Evolutionary conservation across 2,888 invertebrate genomes (phyloP), one percentile per base, ranked within the genome.

Genomic region (Glaucopsyche alexis): DNA sequence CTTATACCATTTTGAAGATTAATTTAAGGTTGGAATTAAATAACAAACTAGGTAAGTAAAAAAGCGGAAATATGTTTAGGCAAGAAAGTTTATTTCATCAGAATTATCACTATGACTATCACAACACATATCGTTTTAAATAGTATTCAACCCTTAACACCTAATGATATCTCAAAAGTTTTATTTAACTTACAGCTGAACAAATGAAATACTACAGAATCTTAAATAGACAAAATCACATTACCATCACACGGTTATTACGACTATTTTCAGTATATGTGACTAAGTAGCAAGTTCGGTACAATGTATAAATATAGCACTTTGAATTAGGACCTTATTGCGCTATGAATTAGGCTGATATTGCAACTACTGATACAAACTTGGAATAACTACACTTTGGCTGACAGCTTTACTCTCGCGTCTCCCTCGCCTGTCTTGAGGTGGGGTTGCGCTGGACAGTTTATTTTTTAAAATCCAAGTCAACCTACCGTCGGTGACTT

Each of bases 351-450:
- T 14, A 60, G 60, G 60, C 60, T 29, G 11, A 60, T 14, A 38
- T 60, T 60, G 13, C 47, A 42, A 11, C 11, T 55, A 55, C 19
- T 16, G 19, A 55, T 55, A 55, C 11, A 55, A 4, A 19, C 19
- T 55, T 55, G 19, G 19, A 9, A 60, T 60, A 38, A 38, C 60
- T 60, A 60, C 60, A 60, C 60, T 29, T 60, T 60, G 60, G 60
- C 7, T 60, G 13, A 38, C 5, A 13, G 60, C 60, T 60, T 16
- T 55, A 55, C 7, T 60, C 13, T 60, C 13, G 13, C 60, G 60
- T 80, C 77, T 47, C 4, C 19, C n/a, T 40, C 50, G 16, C n/a
- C n/a, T 42, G 7, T 38, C 42, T 55, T 55, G 2, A 9, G 65
- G 71, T 0, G 11, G 47, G 14, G 40, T 42, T 1, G 40, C 16